Percentiles rank a stretch among this genome's conserved stretches.
phyloP scores from a whole-genome alignment of 2,797 vertebrate genomes.

The Spea hammondii region DNA sequence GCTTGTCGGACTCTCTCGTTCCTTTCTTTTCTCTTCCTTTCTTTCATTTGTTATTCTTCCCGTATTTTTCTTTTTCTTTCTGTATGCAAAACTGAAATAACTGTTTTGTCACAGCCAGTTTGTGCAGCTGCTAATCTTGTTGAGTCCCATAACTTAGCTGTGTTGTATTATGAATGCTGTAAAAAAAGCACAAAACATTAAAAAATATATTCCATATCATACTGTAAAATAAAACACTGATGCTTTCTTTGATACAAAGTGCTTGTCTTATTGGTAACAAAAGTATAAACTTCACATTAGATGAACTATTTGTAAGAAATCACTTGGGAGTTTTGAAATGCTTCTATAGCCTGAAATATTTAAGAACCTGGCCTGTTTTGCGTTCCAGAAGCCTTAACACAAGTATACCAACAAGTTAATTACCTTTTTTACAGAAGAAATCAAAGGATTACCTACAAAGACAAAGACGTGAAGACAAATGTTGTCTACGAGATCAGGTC shows the following conservation, averaged over 20 bases:
- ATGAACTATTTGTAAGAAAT: conserved; percentile 29
- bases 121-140: conserved; percentile 44
- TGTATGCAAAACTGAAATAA: conserved; percentile 32
- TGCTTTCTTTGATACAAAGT: conserved; percentile 19
- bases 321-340: background rate
- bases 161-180: conserved; percentile 29
- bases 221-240: conserved; percentile 42
- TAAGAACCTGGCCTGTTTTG: background rate
- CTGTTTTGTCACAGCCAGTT: conserved; percentile 37
- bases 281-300: conserved; percentile 29
- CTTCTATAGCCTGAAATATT: conserved; percentile 7
- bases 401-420: conserved; percentile 43
- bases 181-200: conserved; percentile 37
- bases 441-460: conserved; percentile 38
- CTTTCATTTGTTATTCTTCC: too few relatives aligned
- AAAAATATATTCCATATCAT: conserved; percentile 33
- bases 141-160: conserved; percentile 33
- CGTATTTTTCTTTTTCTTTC: background rate
- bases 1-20: conserved; percentile 6
- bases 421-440: conserved; percentile 42
- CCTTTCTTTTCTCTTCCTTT: too few relatives aligned
- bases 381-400: conserved; percentile 28
- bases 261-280: conserved; percentile 34
- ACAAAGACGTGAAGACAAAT: background rate
- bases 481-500: conserved; percentile 47